Evolutionary conservation across 1,140 invertebrate genomes (phyloP).

Genomic region (Brachionus angularis): DNA sequence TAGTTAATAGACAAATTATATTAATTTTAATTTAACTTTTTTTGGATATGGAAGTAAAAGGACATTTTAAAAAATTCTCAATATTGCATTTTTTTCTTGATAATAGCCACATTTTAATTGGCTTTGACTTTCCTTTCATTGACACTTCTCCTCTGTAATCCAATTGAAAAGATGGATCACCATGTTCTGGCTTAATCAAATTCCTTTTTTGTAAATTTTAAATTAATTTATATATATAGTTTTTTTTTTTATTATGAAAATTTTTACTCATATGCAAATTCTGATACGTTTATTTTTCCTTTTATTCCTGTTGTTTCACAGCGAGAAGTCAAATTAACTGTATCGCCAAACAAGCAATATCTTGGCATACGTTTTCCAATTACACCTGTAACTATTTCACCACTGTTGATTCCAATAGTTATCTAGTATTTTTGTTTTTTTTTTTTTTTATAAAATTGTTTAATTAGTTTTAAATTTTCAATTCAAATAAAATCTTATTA

Average conservation of each 20-base stretch:
- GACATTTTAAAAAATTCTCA: neutral
- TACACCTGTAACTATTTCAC: conserved; percentile 47
- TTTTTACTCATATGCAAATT: conserved; percentile 81
- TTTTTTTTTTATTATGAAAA: neutral
- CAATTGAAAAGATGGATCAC: conserved; percentile 77
- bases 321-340: conserved; percentile 86
- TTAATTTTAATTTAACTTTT: neutral
- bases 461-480: too few relatives aligned
- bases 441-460: neutral
- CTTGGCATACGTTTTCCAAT: conserved; percentile 49
- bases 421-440: conserved; percentile 45
- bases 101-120: conserved; percentile 90
- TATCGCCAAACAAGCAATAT: conserved; percentile 64
- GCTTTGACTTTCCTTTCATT: conserved; percentile 92
- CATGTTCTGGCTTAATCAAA: conserved; percentile 74
- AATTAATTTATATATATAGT: conserved; percentile 5
- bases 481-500: conserved; percentile 69
- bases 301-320: conserved; percentile 88
- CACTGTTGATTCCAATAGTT: conserved; percentile 59
- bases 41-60: neutral
- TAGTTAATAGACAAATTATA: too few relatives aligned
- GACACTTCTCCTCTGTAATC: conserved; percentile 77
- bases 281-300: conserved; percentile 86
- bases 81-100: conserved; percentile 46
- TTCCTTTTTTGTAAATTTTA: conserved; percentile 67